These are phyloP conservation scores for Ryuthela nishihirai DNA, from an alignment of 2,888 invertebrate species.

Conservation along the genomic window DNA sequence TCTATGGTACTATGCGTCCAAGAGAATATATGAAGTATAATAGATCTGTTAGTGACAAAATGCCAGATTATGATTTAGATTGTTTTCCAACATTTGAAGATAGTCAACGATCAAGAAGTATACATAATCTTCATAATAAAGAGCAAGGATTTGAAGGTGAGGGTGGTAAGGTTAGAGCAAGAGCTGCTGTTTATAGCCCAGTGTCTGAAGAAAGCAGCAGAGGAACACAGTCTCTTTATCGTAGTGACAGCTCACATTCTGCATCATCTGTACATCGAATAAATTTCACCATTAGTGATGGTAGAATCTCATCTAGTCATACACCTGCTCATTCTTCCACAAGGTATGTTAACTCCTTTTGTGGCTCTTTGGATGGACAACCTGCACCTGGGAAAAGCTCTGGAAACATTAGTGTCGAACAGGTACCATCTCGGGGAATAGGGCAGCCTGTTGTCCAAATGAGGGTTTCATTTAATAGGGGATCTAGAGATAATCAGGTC, in stretches of 20 bases:
- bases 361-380: slow-evolving; percentile 18
- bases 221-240: slow-evolving; percentile 6
- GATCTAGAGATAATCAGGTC: slow-evolving; percentile 22
- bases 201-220: slow-evolving; percentile 20
- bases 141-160: slow-evolving; percentile 11
- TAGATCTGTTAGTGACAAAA: slow-evolving; percentile 32
- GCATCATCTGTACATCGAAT: slow-evolving; percentile 24
- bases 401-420: slow-evolving; percentile 10
- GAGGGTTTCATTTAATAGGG: slow-evolving; percentile 33
- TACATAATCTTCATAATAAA: slow-evolving; percentile 15
- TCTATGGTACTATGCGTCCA: slow-evolving; percentile 37
- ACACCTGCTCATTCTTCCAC: not conserved
- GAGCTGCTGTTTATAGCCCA: slow-evolving; percentile 22
- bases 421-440: slow-evolving; percentile 5
- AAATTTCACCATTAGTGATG: slow-evolving; percentile 27
- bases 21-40: slow-evolving; percentile 26
- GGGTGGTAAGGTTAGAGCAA: slow-evolving; percentile 7
- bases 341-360: slow-evolving; percentile 19
- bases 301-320: slow-evolving; percentile 21
- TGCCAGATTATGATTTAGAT: slow-evolving; percentile 15
- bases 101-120: slow-evolving; percentile 8
- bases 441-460: slow-evolving; percentile 33
- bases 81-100: slow-evolving; percentile 16
- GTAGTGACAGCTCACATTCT: slow-evolving; percentile 12
- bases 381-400: too few species aligned